Base-by-base conservation (phyloP, 2,797 vertebrate species). In the Poliocrania exsul region DNA sequence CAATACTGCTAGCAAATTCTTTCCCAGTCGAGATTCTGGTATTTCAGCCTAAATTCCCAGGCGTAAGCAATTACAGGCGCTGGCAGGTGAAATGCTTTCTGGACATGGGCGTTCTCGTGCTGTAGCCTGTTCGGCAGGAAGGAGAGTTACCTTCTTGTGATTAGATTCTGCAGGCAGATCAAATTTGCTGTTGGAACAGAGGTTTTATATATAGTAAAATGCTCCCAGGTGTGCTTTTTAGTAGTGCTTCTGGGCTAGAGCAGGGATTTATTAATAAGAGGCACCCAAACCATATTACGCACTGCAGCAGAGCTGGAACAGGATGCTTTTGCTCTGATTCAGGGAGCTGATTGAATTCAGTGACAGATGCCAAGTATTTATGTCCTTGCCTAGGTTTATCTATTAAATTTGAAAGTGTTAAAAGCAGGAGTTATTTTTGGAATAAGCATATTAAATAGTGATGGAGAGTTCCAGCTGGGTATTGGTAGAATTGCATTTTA, bases 321-420 rank as follows among this genome's bases (percentile, higher is more conserved):
- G 62, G 83, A 67, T 86, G 47, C 70, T 81, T 96, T 84, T 86
- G 18, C 86, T 86, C 65, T 86, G 61, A 84, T 84, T 91, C 67
- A 75, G 72, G 70, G 78, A 82, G 50, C 70, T 86, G 92, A 87
- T 42, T 93, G 86, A 77, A 92, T 95, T 89, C 38, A 61, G 37
- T 90, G 81, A 65, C 85, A 88, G 93, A 81, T 87, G 88, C 89
- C 86, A 95, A 81, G 65, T 96, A 92, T 95, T 94, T 94, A 54
- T 88, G 81, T 72, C 85, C 87, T 96, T 89, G 82, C 35, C 49
- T 60, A 82, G 88, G 47, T 81, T 96, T 84, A 84, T 93, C 64
- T 95, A 86, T 73, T 95, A 93, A 85, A 96, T 96, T 97, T 82
- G 66, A 85, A 95, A 89, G 94, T 92, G 96, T 91, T 97, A 96